Evolutionary conservation across 2,797 vertebrate species (phyloP), one percentile per base, ranked within the genome.

Genomic region (Paedocypris micromegethes): DNA sequence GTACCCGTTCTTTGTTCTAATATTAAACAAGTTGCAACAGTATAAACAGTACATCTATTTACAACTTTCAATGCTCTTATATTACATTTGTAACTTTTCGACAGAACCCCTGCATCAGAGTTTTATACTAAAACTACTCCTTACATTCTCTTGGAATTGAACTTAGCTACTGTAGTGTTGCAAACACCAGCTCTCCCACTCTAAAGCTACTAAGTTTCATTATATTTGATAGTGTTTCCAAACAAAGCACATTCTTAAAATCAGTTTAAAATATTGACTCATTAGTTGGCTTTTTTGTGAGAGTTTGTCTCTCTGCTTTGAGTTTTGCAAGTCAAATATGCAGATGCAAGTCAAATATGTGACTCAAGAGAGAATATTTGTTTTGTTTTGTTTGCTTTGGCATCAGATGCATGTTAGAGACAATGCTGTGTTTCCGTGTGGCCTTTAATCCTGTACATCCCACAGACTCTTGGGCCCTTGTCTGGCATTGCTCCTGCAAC

Each of bases 391-490:
- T 37, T 59, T 41, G 39, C 2, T 6, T 67, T 72, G 64, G 52
- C 51, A 72, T 69, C 23, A 69, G 51, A 54, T 45, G 4, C 23
- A 44, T 39, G 38, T 58, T 51, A 7, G n/a, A 53, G 52, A 51
- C 23, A 70, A 57, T 44, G 46, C 42, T 7, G 39, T 62, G 59
- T 44, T 9, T 7, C 23, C 39, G 39, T 50, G 45, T 49, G 52
- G 52, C 5, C 51, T 43, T 45, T 64, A 64, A 64, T 64, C 23
- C 37, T 58, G 41, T 46, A 42, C 53, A 55, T 61, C 48, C 9
- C 55, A 43, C 46, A 91, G 89, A 75, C 68, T 64, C 86, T 91
- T 37, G 89, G 89, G 64, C 65, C 85, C 9, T 86, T 75, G 60
- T 81, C 88, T 2, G 9, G 58, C 3, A 82, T 90, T 9, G 69